These are phyloP conservation scores for Lordiphosa mommai DNA, from an alignment of 1,140 invertebrate species.

Conservation along the genomic window DNA sequence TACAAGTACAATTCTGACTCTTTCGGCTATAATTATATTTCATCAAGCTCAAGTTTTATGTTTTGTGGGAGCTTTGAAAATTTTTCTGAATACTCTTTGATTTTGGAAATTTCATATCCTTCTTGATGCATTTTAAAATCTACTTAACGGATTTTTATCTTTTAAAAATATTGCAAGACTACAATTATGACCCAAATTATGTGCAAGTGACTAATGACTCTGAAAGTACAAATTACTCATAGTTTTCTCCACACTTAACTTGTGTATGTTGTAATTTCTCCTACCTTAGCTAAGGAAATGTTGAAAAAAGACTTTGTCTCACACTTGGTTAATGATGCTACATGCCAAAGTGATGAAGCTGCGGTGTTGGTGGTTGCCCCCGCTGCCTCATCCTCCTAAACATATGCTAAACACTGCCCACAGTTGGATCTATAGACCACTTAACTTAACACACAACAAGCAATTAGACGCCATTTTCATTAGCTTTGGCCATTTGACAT, in stretches of 20 bases:
- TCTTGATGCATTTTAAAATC: no score
- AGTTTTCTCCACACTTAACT: background rate
- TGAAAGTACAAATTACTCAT: no score
- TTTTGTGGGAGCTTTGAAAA: no score
- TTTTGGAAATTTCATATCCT: no score
- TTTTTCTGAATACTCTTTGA: no score
- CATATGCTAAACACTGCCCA: constrained; percentile 40
- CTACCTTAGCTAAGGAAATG: background rate
- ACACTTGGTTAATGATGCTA: constrained; percentile 21
- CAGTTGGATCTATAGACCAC: constrained; percentile 31
- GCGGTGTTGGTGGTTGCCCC: constrained; percentile 2
- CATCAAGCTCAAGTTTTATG: no score
- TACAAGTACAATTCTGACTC: no score
- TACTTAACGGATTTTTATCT: no score
- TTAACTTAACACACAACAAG: constrained; percentile 20
- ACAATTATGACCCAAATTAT: no score
- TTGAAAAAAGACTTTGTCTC: constrained; percentile 31
- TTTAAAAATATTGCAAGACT: no score
- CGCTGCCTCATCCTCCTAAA: constrained; percentile 6
- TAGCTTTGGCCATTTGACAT: constrained; percentile 39
- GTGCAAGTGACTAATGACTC: no score
- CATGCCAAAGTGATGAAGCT: constrained; percentile 2
- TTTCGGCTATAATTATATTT: no score
- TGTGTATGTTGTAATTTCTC: background rate
- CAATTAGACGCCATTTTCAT: constrained; percentile 62